Evolutionary conservation across 2,113 vertebrate genomes (phyloP), one percentile per base, ranked within the genome.

Genomic region (Recurvirostra avosetta): DNA sequence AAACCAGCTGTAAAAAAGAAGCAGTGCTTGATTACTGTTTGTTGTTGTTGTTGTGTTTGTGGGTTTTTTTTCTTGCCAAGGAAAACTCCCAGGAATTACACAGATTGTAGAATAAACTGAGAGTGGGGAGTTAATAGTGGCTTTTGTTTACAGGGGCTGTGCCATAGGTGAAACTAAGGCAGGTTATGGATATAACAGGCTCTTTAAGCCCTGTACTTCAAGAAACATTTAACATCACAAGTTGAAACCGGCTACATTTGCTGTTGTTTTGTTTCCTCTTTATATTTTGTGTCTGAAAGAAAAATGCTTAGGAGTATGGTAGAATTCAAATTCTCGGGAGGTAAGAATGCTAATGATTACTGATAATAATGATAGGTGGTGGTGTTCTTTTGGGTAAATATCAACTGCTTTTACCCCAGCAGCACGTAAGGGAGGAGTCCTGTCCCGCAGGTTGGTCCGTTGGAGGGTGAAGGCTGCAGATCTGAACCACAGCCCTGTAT

Each of bases 1-100:
- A 65, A 82, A 6, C 26, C 91, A 94, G 92, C 91, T 84, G 78
- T 95, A 80, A 93, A 74, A 90, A 38, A 94, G 88, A 81, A 92
- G 90, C 92, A 65, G 40, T 55, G 85, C 88, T 92, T 85, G 67
- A 93, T 80, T 92, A 45, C 82, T 73, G 72, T 1, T 11, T 12
- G 52, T 1, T 21, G 16, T 62, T 43, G 30, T 65, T 90, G 38
- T 27, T 41, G 61, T 71, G 56, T 7, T 15, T 26, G 5, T 14
- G 16, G 16, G 16, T 18, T 50, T 59, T 36, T n/a, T 38, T 50
- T 32, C 38, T 47, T 81, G n/a, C 68, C 73, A 90, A 79, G 56
- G 72, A 91, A 70, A 63, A 47, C 75, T 92, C 94, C 59, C 27
- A 74, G 84, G 88, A 95, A 80, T 91, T 61, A 34, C 43, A 62